Percentiles rank a stretch among this genome's conserved stretches.
phyloP scores from a whole-genome alignment of 2,113 vertebrate species.

The Mastomys natalensis region DNA sequence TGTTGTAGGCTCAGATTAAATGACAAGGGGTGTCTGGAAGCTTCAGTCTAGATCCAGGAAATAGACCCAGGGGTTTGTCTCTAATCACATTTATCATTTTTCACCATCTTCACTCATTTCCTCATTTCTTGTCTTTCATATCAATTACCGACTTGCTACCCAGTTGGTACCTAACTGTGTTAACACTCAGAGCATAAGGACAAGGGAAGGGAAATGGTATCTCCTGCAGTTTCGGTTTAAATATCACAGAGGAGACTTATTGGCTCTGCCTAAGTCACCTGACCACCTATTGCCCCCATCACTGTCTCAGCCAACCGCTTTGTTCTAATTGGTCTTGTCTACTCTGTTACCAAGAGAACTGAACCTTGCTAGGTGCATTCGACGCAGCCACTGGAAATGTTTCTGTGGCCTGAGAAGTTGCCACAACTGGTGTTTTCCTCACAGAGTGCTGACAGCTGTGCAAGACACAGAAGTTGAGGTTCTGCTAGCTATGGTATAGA shows the following conservation, averaged over 20 bases:
- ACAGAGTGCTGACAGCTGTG: neutral
- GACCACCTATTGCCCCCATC: neutral
- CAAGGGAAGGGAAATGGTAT: neutral
- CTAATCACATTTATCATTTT: neutral
- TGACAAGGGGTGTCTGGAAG: neutral
- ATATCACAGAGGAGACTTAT: neutral
- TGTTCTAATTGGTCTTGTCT: neutral
- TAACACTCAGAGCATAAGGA: neutral
- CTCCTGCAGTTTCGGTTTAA: neutral
- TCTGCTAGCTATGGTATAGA: neutral
- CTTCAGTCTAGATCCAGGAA: neutral
- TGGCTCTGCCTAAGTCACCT: neutral
- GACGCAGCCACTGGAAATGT: neutral
- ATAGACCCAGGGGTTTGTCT: neutral
- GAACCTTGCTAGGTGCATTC: neutral
- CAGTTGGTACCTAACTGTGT: neutral
- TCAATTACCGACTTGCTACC: neutral
- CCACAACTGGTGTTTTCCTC: neutral
- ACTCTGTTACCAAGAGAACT: neutral
- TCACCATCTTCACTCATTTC: neutral
- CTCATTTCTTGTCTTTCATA: neutral
- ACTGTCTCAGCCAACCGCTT: neutral
- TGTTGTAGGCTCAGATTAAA: neutral
- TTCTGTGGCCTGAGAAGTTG: neutral
- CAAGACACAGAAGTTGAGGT: neutral